Evolutionary conservation across 64 coral and sea anemone species (phyloP).

Genomic region (Orbicella faveolata): DNA sequence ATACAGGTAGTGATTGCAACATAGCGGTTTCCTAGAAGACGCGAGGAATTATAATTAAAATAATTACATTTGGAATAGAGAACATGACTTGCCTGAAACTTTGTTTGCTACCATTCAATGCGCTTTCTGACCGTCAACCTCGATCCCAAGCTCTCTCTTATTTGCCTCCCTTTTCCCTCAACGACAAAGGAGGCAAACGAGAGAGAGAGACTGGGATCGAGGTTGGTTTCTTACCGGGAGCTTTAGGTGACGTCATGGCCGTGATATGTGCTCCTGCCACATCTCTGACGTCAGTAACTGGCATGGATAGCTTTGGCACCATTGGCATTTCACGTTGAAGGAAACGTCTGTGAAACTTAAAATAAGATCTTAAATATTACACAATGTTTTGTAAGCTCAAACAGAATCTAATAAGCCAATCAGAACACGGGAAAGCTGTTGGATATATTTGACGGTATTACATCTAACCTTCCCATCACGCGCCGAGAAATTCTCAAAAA

Average conservation of each 20-base stretch:
- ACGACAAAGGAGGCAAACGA: no score
- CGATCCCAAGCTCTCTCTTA: not conserved
- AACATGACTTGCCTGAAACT: no score
- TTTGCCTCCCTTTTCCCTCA: not conserved
- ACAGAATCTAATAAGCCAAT: no score
- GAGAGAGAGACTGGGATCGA: no score
- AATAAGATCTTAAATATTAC: no score
- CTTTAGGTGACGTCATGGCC: slow-evolving; percentile 77
- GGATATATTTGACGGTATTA: no score
- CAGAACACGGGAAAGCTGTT: no score
- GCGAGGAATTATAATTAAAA: no score
- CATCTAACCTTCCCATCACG: no score
- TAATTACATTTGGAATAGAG: no score
- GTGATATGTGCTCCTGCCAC: slow-evolving; percentile 87
- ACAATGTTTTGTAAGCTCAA: no score
- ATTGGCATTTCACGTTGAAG: slow-evolving; percentile 72
- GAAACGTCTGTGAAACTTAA: slow-evolving; percentile 52
- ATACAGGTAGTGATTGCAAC: slow-evolving; percentile 51
- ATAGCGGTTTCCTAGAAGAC: slow-evolving; percentile 70
- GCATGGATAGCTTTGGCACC: slow-evolving; percentile 56
- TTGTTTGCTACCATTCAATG: not conserved
- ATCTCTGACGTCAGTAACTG: slow-evolving; percentile 85
- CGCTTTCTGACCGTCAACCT: not conserved
- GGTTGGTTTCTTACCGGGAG: slow-evolving; percentile 48
- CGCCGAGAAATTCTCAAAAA: no score